Base-by-base conservation (phyloP, 2,113 vertebrate species). In the Lichenostomus cassidix region DNA sequence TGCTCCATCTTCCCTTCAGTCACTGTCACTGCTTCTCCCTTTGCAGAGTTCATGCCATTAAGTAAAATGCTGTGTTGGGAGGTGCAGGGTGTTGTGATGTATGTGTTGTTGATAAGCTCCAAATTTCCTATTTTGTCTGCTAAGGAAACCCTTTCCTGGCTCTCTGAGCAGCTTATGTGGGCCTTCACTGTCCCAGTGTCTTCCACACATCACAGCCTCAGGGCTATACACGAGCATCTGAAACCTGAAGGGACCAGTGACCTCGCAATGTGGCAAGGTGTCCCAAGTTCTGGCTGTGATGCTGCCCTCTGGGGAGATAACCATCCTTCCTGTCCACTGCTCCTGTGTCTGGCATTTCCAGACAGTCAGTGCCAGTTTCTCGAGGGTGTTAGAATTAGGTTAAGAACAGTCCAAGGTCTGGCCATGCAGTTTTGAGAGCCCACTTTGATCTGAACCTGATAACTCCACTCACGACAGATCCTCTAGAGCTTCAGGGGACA, bases 181-280 rank as follows among this genome's bases (percentile, higher is more conserved):
- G 50, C 41, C 44, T 89, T 95, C 22, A 11, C 55, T 39, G 17
- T 19, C 67, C 41, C 31, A 7, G 29, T 4, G 5, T 18, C 37
- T 83, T 60, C 33, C 37, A 9, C 41, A 23, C 0, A 0, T 42
- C 1, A 24, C 13, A 41, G 60, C 29, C 60, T 65, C 33, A 31
- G 33, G 11, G 5, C 56, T 60, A 0, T 3, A 5, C 19, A 8
- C 0, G 1, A 31, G n/a, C 5, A 4, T 22, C 68, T 67, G 73
- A 67, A 44, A 29, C 6, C 0, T 1, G 15, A 28, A 49, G 46
- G 83, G 60, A 53, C 3, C n/a, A 5, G n/a, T 5, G 11, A 18
- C 13, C 39, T 70, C 19, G 0, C 25, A 12, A 1, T 1, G 29
- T 37, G 71, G 16, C 28, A 10, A 28, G 60, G 42, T 31, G 71